Evolutionary conservation across 2,797 vertebrate species (phyloP).

Genomic region (Eulemur albifrons): DNA sequence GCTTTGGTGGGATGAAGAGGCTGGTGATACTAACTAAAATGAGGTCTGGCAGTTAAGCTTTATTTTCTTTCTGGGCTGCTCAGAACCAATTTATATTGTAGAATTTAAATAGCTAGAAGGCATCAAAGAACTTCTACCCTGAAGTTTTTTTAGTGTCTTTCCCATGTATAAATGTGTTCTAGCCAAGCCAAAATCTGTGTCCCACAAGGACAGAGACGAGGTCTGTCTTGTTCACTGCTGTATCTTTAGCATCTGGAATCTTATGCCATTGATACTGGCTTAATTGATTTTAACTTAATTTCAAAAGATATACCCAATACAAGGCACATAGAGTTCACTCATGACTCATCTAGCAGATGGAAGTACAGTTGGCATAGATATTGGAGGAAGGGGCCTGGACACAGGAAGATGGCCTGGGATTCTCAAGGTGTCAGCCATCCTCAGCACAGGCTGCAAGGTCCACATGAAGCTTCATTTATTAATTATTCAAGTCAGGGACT

Average conservation of each 20-base stretch:
- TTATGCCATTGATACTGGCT: neutral
- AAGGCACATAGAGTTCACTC: neutral
- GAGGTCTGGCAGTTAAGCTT: neutral
- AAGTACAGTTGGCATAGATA: neutral
- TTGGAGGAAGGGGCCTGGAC: neutral
- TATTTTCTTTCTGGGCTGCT: neutral
- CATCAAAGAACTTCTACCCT: neutral
- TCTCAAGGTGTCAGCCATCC: neutral
- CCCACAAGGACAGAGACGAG: neutral
- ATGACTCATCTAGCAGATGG: neutral
- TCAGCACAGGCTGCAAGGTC: neutral
- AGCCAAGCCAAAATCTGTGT: neutral
- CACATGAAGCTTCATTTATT: neutral
- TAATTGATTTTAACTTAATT: neutral
- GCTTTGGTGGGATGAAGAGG: neutral
- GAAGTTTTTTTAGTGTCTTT: neutral
- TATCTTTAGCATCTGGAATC: neutral
- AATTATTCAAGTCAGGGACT: neutral
- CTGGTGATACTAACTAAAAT: neutral
- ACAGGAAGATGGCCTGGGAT: neutral
- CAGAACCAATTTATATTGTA: neutral
- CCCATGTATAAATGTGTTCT: neutral
- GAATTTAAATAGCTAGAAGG: neutral
- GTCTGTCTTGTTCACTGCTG: neutral
- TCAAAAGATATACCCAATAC: neutral